Evolutionary conservation across 1,140 invertebrate genomes (phyloP).

Genomic region (Zaprionus gabonicus): DNA sequence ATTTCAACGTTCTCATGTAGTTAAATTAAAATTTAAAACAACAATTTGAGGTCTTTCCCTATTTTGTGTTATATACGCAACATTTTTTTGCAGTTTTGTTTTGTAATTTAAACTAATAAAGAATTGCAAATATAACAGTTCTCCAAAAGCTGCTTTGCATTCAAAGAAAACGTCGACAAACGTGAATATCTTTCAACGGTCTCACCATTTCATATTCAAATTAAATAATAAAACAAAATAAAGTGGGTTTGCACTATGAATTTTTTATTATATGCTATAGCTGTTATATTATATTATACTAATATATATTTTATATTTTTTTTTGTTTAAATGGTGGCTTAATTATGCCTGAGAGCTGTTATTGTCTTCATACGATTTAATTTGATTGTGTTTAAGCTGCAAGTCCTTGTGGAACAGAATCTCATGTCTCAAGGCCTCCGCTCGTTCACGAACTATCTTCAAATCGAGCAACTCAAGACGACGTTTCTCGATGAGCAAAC

Average conservation of each 20-base stretch:
- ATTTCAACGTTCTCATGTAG: background rate
- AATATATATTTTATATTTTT: background rate
- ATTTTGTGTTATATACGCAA: no score
- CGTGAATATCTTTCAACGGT: background rate
- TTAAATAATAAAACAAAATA: background rate
- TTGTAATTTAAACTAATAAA: background rate
- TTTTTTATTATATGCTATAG: background rate
- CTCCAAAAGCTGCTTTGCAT: constrained; percentile 31
- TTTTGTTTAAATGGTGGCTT: background rate
- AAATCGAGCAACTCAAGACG: constrained; percentile 70
- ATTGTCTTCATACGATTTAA: constrained; percentile 62
- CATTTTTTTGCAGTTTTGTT: no score
- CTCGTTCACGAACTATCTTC: constrained; percentile 70
- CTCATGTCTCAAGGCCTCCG: constrained; percentile 66
- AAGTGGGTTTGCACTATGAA: background rate
- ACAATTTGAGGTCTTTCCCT: background rate
- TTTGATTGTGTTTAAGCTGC: constrained; percentile 63
- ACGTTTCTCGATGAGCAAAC: constrained; percentile 64
- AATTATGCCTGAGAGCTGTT: constrained; percentile 65
- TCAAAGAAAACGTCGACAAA: constrained; percentile 25
- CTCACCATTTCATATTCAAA: background rate
- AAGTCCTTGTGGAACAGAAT: constrained; percentile 76
- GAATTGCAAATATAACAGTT: constrained; percentile 7
- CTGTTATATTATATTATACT: background rate
- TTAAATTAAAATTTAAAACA: background rate